Base-by-base conservation (phyloP, 2,888 invertebrate genomes). In the Timema podura region DNA sequence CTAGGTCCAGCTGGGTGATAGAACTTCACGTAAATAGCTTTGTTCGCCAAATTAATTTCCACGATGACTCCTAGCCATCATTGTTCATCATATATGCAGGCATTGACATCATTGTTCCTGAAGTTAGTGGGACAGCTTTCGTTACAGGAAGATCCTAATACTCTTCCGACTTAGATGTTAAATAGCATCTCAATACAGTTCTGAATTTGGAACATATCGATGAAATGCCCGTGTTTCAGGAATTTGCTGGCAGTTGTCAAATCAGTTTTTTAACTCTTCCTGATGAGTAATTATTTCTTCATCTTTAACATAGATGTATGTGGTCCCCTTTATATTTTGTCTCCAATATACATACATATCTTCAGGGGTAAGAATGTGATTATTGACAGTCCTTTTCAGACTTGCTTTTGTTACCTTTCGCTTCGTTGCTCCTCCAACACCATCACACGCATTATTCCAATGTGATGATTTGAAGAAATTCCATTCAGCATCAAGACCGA, bases 381-480 rank as follows among this genome's bases (percentile, higher is more conserved):
- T 30, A 30, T 30, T 57, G 2, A 30, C 30, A 57, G 57, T 57
- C 2, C n/a, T 15, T 57, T 11, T 3, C 5, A 57, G 30, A 57
- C 57, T 57, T 57, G 57, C 30, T 30, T 57, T 57, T 15, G 57
- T 57, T 15, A 57, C 57, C 10, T 5, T 2, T 16, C 57, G 3
- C 30, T 57, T 15, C 5, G 9, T 30, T 30, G 30, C 3, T 30
- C 30, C 30, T 30, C 3, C 30, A 30, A 30, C 30, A 30, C 30
- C 57, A 5, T 15, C 57, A 2, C 7, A 57, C 5, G 5, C 57
- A 57, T 57, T 57, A 2, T 57, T 13, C n/a, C 57, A 5, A 57
- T 57, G 57, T 16, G 8, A 57, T 57, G 57, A 57, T 11, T n/a
- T 16, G 57, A 57, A 57, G 30, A 57, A 57, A 57, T 57, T 15